Conservation (phyloP, 2,888 invertebrate species). For the Crepidodera aurea region DNA sequence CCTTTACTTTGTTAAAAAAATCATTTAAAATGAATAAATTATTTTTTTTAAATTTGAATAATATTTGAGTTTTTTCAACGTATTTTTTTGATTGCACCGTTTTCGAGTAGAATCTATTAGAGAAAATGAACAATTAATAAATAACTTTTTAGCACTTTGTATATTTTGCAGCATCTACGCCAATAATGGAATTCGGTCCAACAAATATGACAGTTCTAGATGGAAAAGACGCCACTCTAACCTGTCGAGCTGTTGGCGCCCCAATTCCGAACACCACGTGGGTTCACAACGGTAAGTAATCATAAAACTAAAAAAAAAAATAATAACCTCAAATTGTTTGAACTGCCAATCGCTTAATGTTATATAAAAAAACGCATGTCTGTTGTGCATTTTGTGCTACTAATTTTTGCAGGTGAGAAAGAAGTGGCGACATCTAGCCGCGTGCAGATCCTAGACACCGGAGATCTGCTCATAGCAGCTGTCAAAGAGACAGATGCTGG, state of each 20-base stretch:
- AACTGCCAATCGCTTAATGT: conserved; percentile 11
- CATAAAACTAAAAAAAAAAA: conserved; percentile 9
- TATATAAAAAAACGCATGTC: conserved; percentile 18
- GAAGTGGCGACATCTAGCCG: conserved; percentile 75
- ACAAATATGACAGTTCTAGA: conserved; percentile 89
- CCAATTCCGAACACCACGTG: conserved; percentile 91
- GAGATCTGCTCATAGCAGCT: conserved; percentile 87
- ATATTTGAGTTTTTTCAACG: not conserved
- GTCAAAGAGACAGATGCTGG: conserved; percentile 86
- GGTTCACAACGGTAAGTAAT: conserved; percentile 84
- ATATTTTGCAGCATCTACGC: conserved; percentile 73
- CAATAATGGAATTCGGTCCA: conserved; percentile 85
- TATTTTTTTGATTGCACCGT: not conserved
- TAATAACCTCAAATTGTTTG: not conserved
- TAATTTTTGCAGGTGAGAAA: conserved; percentile 64
- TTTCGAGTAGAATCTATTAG: not conserved
- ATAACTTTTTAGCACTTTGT: not conserved
- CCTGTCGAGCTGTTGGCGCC: conserved; percentile 89
- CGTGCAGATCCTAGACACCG: conserved; percentile 84
- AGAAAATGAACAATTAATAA: not conserved
- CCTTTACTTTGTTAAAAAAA: no score
- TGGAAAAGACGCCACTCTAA: conserved; percentile 89
- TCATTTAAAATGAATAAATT: no score
- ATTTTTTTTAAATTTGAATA: no score
- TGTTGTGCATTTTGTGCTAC: conserved; percentile 39